A percentile compares a stretch with the other conserved stretches of the same genome.
Evolutionary conservation across 2,797 vertebrate genomes (phyloP).

Genomic region (Chanos chanos): DNA sequence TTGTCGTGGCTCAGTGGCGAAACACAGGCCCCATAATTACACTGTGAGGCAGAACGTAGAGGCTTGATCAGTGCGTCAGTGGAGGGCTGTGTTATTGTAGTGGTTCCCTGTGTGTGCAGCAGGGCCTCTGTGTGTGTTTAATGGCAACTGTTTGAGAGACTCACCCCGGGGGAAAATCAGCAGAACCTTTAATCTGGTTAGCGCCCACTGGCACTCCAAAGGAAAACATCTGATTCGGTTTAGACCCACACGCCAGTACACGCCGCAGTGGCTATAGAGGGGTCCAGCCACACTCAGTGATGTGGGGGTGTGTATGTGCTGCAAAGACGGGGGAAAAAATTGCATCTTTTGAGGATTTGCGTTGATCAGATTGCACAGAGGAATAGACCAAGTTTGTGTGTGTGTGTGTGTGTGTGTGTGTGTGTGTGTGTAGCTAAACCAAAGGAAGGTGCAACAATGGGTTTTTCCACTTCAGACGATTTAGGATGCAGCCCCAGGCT

Average conservation of each 20-base stretch:
- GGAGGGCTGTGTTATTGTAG: conserved; percentile 10
- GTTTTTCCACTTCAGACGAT: conserved; percentile 15
- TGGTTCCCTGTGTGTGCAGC: conserved; percentile 1
- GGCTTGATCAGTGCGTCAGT: conserved; percentile 20
- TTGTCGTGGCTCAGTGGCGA: conserved; percentile 10
- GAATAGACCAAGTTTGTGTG: not conserved
- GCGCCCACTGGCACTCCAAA: not conserved
- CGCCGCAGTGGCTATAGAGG: no score
- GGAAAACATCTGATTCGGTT: not conserved
- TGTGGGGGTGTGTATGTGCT: no score
- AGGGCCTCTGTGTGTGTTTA: not conserved
- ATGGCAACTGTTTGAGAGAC: conserved; percentile 8
- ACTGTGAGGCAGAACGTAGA: not conserved
- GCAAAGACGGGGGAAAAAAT: no score
- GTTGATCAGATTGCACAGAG: no score
- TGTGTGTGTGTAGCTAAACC: conserved; percentile 8
- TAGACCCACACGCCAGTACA: conserved; percentile 1
- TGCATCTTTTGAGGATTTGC: no score
- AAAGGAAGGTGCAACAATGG: conserved; percentile 1
- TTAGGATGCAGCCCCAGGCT: conserved; percentile 7
- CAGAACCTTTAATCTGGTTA: conserved; percentile 25
- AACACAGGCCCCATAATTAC: conserved; percentile 7
- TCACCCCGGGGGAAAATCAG: conserved; percentile 22
- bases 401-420: not conserved
- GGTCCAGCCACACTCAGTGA: no score